phyloP scores from a whole-genome alignment of 2,797 vertebrate species.

The Sebastes nivosus region DNA sequence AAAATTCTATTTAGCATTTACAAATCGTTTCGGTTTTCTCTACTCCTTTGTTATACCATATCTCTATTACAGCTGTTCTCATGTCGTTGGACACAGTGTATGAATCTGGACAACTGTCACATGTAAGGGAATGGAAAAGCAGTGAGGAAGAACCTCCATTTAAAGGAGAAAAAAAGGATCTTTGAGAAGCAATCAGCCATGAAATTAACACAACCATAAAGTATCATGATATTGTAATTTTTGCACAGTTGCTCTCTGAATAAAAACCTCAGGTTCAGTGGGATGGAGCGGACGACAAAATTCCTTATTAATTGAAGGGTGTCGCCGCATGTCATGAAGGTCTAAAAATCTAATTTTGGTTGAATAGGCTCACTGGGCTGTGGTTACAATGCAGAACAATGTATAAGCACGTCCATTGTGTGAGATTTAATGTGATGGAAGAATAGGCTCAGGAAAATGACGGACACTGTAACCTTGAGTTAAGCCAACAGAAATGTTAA shows the following conservation, averaged over 20 bases:
- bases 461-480: constrained; percentile 32
- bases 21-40: neutral
- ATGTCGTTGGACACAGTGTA: neutral
- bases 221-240: constrained; percentile 45
- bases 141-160: constrained; percentile 43
- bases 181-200: constrained; percentile 57
- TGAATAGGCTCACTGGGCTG: constrained; percentile 40
- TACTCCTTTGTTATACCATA: neutral
- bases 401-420: constrained; percentile 32
- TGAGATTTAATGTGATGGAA: constrained; percentile 25
- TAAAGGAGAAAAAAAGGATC: constrained; percentile 40
- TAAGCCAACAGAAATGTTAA: constrained; percentile 14
- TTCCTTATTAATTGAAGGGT: constrained; percentile 48
- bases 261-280: neutral
- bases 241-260: constrained; percentile 27
- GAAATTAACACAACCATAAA: constrained; percentile 72
- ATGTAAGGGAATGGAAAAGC: constrained; percentile 20
- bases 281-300: constrained; percentile 20
- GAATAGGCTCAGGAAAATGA: constrained; percentile 8
- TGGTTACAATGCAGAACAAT: constrained; percentile 32
- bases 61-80: neutral
- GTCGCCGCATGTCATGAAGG: constrained; percentile 23
- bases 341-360: constrained; percentile 39
- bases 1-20: neutral
- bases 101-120: constrained; percentile 11